phyloP scores from a whole-genome alignment of 1,140 invertebrate species.

The Bombus balteatus region DNA sequence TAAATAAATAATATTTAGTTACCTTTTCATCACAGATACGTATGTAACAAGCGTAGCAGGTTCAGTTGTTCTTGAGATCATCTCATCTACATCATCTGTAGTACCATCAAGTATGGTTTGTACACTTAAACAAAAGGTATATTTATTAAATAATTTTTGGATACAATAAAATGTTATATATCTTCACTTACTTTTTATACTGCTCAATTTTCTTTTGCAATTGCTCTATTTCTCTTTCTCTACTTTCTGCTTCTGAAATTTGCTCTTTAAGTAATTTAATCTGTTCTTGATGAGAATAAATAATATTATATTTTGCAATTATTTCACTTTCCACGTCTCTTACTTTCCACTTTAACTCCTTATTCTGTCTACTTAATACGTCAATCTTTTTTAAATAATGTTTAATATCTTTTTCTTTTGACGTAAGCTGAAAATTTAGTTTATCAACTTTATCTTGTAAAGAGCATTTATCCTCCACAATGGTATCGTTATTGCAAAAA shows the following conservation, averaged over 20 bases:
- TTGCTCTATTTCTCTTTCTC: constrained; percentile 81
- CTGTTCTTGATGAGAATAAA: constrained; percentile 83
- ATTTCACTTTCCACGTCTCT: constrained; percentile 80
- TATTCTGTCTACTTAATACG: constrained; percentile 72
- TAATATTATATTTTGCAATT: constrained; percentile 77
- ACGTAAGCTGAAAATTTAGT: constrained; percentile 77
- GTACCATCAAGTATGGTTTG: constrained; percentile 82
- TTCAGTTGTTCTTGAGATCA: constrained; percentile 76
- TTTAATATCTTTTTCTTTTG: constrained; percentile 79
- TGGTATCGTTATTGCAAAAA: constrained; percentile 82
- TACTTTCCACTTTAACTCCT: constrained; percentile 78
- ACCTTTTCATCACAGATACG: constrained; percentile 77
- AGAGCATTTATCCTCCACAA: constrained; percentile 67
- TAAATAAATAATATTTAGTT: constrained; percentile 25
- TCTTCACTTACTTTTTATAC: constrained; percentile 67
- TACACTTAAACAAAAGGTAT: constrained; percentile 79
- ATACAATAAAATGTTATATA: background rate
- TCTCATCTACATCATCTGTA: constrained; percentile 81
- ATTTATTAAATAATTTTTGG: constrained; percentile 18
- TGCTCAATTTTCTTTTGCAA: constrained; percentile 83
- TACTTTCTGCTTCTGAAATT: constrained; percentile 77
- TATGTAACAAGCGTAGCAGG: constrained; percentile 67
- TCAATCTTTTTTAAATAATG: constrained; percentile 66
- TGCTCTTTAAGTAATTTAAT: constrained; percentile 82
- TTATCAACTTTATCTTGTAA: constrained; percentile 81